Evolutionary conservation across 2,797 vertebrate species (phyloP).

Genomic region (Cryptoprocta ferox): DNA sequence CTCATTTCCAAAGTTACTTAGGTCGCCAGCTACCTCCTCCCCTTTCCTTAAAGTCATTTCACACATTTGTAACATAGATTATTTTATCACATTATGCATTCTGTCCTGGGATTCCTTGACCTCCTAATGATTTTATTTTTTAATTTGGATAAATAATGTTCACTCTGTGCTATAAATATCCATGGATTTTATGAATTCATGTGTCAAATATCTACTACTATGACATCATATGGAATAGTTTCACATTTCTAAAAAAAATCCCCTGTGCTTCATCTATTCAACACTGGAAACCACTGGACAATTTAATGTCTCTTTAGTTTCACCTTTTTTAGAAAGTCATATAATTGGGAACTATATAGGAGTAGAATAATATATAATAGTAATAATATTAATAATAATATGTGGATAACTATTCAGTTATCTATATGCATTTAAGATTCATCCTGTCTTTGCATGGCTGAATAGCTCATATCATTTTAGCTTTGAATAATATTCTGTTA

Average conservation of each 20-base stretch:
- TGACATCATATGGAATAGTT: not conserved
- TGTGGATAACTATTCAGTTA: not conserved
- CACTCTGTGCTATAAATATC: not conserved
- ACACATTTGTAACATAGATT: not conserved
- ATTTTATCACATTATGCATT: not conserved
- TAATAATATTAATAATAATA: too few species aligned
- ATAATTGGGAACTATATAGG: not conserved
- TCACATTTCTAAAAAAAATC: not conserved
- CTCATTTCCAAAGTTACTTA: not conserved
- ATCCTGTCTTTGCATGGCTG: not conserved
- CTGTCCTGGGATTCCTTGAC: not conserved
- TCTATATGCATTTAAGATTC: not conserved
- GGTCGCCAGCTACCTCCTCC: not conserved
- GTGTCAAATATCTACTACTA: not conserved
- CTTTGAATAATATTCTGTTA: not conserved
- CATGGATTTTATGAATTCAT: not conserved
- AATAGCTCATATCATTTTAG: not conserved
- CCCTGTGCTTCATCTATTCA: not conserved
- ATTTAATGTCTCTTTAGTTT: not conserved
- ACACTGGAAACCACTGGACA: not conserved
- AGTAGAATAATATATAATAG: not conserved
- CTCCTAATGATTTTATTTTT: not conserved
- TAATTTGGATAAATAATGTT: slow-evolving; percentile 9
- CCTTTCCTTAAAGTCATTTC: not conserved
- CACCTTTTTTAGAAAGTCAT: not conserved